Evolutionary conservation across 1,140 invertebrate genomes (phyloP), one percentile per base, ranked within the genome.

Genomic region (Periplaneta americana): DNA sequence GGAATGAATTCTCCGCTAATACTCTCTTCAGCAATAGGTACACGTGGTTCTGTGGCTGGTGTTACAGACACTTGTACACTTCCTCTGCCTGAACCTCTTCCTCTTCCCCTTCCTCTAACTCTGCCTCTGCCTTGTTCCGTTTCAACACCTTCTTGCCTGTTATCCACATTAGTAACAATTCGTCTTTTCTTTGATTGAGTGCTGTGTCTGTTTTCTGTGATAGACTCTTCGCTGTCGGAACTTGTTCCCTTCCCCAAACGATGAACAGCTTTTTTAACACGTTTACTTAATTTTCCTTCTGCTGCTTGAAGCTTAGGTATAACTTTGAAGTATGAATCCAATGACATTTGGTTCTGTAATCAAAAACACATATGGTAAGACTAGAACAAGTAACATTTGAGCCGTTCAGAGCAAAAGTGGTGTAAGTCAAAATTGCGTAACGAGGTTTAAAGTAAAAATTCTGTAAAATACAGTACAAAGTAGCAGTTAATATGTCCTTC

Each of bases 261-360:
- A 82, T 91, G 87, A 31, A 95, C 88, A 17, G 95, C 96, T 9
- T 90, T 90, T 87, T 94, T 93, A 1, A 96, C 94, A 86, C 96
- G 89, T 88, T 95, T 96, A 86, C 96, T 97, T 85, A 96, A 90
- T 84, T 88, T 90, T 74, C 90, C 88, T 83, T 91, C 88, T 18
- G 89, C 87, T 88, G 33, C 83, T 33, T 81, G 83, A 28, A 85
- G 81, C 13, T 75, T 81, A 18, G 84, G 81, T 22, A 92, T 91
- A 28, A 90, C 88, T 87, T 92, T 91, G 83, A 96, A 96, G 87
- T 94, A 96, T 82, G 92, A 91, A 32, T 92, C 90, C 34, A 97
- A 91, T n/a, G 90, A 90, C 84, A 90, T 93, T 85, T 96, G 95
- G 34, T 86, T 91, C 84, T 92, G 80, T 77, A 86, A 86, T 32